These are phyloP conservation scores for Pachyseris speciosa DNA, from an alignment of 64 coral and sea anemone genomes.

Conservation along the genomic window DNA sequence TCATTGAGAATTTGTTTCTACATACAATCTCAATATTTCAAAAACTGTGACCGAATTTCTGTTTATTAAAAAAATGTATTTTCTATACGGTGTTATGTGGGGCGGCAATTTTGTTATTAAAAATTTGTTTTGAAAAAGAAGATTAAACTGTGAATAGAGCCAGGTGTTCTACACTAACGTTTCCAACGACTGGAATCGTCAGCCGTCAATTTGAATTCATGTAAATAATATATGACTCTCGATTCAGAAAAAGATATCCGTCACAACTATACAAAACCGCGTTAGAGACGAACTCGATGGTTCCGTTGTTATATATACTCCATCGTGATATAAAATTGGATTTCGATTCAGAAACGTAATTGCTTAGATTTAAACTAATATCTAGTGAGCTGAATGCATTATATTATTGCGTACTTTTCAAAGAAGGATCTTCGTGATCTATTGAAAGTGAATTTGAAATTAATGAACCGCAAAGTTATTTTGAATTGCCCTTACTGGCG, in stretches of 20 bases:
- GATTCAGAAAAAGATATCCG: neutral
- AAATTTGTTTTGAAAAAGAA: neutral
- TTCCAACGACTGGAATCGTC: neutral
- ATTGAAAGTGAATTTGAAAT: neutral
- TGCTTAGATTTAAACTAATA: too few species aligned
- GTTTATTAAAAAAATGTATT: neutral
- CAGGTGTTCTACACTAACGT: neutral
- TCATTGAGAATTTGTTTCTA: too few species aligned
- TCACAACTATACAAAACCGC: neutral
- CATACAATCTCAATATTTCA: neutral
- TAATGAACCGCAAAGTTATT: conserved; percentile 22
- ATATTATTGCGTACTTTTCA: neutral
- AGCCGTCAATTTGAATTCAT: neutral
- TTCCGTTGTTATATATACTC: neutral
- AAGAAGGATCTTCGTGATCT: neutral
- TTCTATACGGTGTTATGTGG: neutral
- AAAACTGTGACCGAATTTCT: neutral
- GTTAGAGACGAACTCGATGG: neutral
- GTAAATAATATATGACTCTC: neutral
- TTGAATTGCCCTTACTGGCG: neutral
- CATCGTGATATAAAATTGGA: neutral
- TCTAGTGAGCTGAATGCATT: neutral
- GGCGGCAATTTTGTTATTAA: neutral
- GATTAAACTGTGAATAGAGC: neutral
- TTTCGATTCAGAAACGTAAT: neutral